Evolutionary conservation across 2,113 vertebrate species (phyloP).

Genomic region (Penelope pileata): DNA sequence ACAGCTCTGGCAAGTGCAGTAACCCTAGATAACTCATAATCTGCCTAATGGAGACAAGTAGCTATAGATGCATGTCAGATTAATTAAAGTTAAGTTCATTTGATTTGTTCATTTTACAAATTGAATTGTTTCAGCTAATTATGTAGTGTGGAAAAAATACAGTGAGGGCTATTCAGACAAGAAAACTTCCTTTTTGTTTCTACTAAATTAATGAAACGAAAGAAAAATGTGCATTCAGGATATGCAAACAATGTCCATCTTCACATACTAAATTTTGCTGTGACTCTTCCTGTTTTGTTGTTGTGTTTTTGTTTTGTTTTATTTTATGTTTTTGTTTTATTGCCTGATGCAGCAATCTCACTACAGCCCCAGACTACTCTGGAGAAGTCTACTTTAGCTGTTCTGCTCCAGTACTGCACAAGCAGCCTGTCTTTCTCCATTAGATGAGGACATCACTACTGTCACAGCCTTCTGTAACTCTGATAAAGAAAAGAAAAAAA

Average conservation of each 20-base stretch:
- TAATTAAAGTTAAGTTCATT: conserved; percentile 25
- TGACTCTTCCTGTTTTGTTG: neutral
- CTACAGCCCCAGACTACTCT: neutral
- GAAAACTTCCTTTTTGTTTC: neutral
- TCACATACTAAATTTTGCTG: neutral
- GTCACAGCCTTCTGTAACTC: neutral
- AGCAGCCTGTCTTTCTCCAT: neutral
- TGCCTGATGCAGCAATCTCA: accelerated
- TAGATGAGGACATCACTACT: neutral
- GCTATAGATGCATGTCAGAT: neutral
- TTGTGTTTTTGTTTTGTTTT: neutral
- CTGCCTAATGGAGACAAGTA: conserved; percentile 15
- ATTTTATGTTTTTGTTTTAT: neutral
- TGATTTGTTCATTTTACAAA: conserved; percentile 53
- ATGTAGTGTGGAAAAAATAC: neutral
- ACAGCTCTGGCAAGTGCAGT: neutral
- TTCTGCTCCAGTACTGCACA: neutral
- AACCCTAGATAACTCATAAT: neutral
- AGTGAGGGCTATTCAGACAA: neutral
- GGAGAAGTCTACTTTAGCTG: neutral
- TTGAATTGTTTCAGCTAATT: conserved; percentile 38
- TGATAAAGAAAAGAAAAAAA: neutral
- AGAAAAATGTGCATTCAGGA: neutral
- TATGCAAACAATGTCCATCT: neutral
- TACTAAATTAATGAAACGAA: neutral